Evolutionary conservation across 1,140 invertebrate genomes (phyloP), one percentile per base, ranked within the genome.

Genomic region (Sminthurinus signatus): DNA sequence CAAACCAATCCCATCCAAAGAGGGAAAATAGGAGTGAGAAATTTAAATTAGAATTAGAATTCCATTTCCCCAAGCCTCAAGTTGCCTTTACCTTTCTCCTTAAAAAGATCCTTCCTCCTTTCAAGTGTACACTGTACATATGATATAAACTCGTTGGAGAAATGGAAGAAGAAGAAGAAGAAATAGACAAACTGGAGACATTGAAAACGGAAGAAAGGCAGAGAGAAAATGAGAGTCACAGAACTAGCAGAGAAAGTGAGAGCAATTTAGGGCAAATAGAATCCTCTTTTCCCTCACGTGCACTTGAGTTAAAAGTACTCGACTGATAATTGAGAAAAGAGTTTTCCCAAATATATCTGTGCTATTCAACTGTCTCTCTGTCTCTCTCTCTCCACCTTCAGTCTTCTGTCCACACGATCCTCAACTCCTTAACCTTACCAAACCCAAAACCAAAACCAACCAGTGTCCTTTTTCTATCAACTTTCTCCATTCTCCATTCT

Each of bases 301-400:
- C 27, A 55, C 50, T 62, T 62, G 50, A 55, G 60, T 62, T 43
- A 29, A 31, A 62, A 55, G 60, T 54, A 46, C 50, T 54, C 60
- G 17, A 46, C 48, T 52, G 60, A 62, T 62, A 62, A 62, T 62
- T 62, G 60, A 62, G 58, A 60, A 60, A 60, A 28, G 44, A 60
- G 32, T 48, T 46, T 44, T 28, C 55, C 32, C 2, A 3, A n/a
- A n/a, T 56, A 17, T 32, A 32, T 19, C 15, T 14, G 17, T 23
- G n/a, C n/a, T n/a, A n/a, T 21, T 39, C 32, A 23, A 19, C 42
- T 56, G 25, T 25, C 56, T 39, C 42, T 58, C 56, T 58, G 42
- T 58, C 43, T 58, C 29, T 43, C 56, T 58, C 27, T 58, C 44
- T 48, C 29, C 27, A 25, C 29, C 28, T 4, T 2, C 25, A n/a